These are phyloP conservation scores for Tiphia femorata DNA, from an alignment of 2,888 invertebrate genomes.

Conservation along the genomic window DNA sequence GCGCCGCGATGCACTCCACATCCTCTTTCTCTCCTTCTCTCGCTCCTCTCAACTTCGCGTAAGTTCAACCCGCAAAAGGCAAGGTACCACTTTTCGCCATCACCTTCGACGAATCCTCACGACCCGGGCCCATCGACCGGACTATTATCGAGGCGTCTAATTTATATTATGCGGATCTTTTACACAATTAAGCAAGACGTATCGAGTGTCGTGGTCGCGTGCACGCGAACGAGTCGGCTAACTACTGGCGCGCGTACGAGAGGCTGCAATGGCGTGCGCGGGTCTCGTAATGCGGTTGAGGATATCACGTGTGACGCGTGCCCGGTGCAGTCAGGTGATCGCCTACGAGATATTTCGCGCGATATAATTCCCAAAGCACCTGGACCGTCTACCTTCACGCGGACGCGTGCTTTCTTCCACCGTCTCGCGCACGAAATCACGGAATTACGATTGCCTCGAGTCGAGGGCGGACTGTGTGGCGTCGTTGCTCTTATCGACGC, in stretches of 20 bases:
- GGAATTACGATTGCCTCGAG: too few relatives aligned
- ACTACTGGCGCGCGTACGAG: slow-evolving; percentile 8
- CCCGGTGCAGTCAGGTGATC: slow-evolving; percentile 17
- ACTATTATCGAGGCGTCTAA: too few relatives aligned
- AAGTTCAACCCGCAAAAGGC: too few relatives aligned
- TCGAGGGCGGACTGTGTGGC: too few relatives aligned
- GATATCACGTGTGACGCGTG: slow-evolving; percentile 31
- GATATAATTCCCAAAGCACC: slow-evolving; percentile 15
- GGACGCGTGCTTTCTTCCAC: slow-evolving; percentile 12
- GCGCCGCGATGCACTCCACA: slow-evolving; percentile 1
- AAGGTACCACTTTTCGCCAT: too few relatives aligned
- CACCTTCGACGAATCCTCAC: too few relatives aligned
- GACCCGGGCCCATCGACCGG: too few relatives aligned
- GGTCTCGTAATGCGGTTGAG: slow-evolving; percentile 27
- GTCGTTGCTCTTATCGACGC: too few relatives aligned
- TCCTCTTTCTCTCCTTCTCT: not conserved
- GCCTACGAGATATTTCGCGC: slow-evolving; percentile 14
- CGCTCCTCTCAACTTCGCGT: not conserved
- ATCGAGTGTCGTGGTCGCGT: slow-evolving; percentile 30
- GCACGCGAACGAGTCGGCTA: slow-evolving; percentile 30
- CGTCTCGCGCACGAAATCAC: slow-evolving; percentile 10
- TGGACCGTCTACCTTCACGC: not conserved
- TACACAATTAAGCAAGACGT: slow-evolving; percentile 30
- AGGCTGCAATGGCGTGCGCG: slow-evolving; percentile 21
- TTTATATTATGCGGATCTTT: slow-evolving; percentile 23